Conservation (phyloP, 37 sponge, comb jelly and placozoan species). For the Petrosia ficiformis region DNA sequence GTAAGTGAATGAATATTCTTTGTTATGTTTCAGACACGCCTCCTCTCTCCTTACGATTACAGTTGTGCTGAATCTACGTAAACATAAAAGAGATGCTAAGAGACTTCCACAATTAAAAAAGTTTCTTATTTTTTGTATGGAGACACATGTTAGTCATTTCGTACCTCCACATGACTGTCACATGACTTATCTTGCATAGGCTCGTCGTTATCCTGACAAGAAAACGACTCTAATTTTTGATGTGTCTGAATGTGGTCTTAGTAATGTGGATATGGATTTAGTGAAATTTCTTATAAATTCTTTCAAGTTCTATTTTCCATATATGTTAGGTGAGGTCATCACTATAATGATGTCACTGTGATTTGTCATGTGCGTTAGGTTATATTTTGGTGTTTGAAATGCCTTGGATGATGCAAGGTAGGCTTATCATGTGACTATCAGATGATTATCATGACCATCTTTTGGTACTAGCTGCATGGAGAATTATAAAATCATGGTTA, state of each 20-base stretch:
- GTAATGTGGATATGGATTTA: conserved; percentile 81
- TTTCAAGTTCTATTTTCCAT: conserved; percentile 80
- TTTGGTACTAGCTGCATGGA: conserved; percentile 77
- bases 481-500: conserved; percentile 76
- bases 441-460: too few species aligned
- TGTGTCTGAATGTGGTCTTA: conserved; percentile 65
- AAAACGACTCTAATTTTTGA: conserved; percentile 76
- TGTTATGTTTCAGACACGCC: not conserved
- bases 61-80: conserved; percentile 63
- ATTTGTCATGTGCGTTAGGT: too few species aligned
- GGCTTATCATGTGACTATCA: not conserved
- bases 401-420: conserved; percentile 89
- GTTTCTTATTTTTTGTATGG: conserved; percentile 71
- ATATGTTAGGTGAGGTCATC: conserved; percentile 56
- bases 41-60: conserved; percentile 5
- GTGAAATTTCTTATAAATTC: conserved; percentile 67
- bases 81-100: conserved; percentile 63
- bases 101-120: conserved; percentile 28
- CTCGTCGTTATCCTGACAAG: conserved; percentile 27
- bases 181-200: conserved; percentile 8
- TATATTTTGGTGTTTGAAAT: conserved; percentile 71
- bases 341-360: not conserved
- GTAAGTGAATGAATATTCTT: conserved; percentile 18
- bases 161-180: not conserved
- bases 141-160: conserved; percentile 58